These are phyloP conservation scores for Esox lucius DNA, from an alignment of 2,797 vertebrate species.

Conservation along the genomic window DNA sequence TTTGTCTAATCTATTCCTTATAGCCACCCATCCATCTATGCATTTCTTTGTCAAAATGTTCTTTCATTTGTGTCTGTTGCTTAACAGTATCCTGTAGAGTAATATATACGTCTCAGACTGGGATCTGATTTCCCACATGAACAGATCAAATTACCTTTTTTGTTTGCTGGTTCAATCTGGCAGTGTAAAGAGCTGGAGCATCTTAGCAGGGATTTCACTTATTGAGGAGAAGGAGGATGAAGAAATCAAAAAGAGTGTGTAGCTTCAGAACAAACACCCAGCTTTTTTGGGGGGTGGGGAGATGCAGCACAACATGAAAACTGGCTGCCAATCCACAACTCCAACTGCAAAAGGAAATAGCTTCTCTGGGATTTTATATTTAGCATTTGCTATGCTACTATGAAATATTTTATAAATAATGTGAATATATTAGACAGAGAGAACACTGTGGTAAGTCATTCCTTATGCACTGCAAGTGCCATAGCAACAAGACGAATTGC, in stretches of 20 bases:
- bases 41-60: conserved; percentile 56
- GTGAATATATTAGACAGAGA: conserved; percentile 76
- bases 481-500: conserved; percentile 81
- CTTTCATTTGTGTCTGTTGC: conserved; percentile 35
- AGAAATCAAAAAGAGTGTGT: conserved; percentile 67
- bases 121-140: conserved; percentile 76
- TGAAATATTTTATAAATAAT: conserved; percentile 84
- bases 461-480: conserved; percentile 77
- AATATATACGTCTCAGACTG: conserved; percentile 62
- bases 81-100: conserved; percentile 55
- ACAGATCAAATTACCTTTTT: conserved; percentile 75
- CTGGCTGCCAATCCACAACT: conserved; percentile 55
- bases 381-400: conserved; percentile 81
- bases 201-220: conserved; percentile 50
- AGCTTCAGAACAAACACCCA: conserved; percentile 73
- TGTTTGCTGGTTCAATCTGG: conserved; percentile 70
- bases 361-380: conserved; percentile 80
- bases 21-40: conserved; percentile 37
- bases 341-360: conserved; percentile 58
- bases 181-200: conserved; percentile 52
- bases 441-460: conserved; percentile 75
- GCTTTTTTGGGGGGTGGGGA: conserved; percentile 60
- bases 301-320: conserved; percentile 64
- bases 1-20: conserved; percentile 42
- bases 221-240: conserved; percentile 57